Conservation (phyloP, 2,888 invertebrate species). For the Buathra laborator region DNA sequence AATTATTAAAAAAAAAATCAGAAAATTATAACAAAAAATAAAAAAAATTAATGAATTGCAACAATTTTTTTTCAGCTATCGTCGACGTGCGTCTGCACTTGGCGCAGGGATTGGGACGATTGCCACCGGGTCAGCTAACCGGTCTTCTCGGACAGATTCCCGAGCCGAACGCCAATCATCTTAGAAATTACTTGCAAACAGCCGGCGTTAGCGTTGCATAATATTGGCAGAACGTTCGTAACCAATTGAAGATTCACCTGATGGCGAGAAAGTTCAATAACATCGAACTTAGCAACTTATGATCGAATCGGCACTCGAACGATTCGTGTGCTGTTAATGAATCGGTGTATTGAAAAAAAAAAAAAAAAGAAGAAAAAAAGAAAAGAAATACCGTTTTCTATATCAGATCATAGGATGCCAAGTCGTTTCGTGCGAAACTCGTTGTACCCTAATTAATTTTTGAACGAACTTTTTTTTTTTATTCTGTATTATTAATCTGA, state of each 20-base stretch:
- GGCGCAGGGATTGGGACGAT: slow-evolving; percentile 90
- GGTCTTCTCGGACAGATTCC: slow-evolving; percentile 89
- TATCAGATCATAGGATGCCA: neutral
- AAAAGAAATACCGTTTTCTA: neutral
- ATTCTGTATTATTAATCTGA: neutral
- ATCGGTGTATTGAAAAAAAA: neutral
- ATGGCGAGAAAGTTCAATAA: slow-evolving; percentile 80
- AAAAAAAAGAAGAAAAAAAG: neutral
- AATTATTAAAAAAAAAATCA: slow-evolving; percentile 6
- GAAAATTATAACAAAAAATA: no score
- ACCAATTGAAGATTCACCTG: slow-evolving; percentile 78
- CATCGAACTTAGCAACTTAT: slow-evolving; percentile 77
- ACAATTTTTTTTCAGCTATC: slow-evolving; percentile 85
- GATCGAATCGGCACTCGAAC: slow-evolving; percentile 60
- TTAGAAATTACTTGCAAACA: slow-evolving; percentile 82
- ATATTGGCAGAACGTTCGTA: slow-evolving; percentile 79
- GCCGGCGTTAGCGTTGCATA: slow-evolving; percentile 83
- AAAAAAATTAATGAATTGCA: no score
- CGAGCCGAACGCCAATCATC: slow-evolving; percentile 80
- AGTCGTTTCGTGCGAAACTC: neutral
- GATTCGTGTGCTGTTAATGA: neutral
- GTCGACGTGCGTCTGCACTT: slow-evolving; percentile 91
- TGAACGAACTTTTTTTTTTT: slow-evolving; percentile 5
- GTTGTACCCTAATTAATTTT: slow-evolving; percentile 8
- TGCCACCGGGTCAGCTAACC: slow-evolving; percentile 91